These are phyloP conservation scores for Accipiter cooperii DNA, from an alignment of 2,113 vertebrate genomes.

Conservation along the genomic window DNA sequence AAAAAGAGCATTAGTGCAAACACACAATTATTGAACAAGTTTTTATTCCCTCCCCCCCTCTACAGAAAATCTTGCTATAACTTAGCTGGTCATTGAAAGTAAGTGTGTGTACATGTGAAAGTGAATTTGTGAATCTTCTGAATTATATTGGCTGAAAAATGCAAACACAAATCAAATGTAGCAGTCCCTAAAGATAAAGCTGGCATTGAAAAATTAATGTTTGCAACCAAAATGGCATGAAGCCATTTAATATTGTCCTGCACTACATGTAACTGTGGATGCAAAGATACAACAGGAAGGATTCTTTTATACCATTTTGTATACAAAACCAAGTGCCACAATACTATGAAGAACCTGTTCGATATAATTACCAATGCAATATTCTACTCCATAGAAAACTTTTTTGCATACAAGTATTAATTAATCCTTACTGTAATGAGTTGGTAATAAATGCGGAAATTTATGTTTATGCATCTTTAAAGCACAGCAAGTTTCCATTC, in stretches of 20 bases:
- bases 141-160: neutral
- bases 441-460: neutral
- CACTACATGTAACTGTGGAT: neutral
- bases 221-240: neutral
- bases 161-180: neutral
- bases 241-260: neutral
- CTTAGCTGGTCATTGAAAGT: neutral
- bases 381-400: neutral
- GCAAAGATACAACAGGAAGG: neutral
- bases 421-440: neutral
- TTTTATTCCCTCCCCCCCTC: neutral
- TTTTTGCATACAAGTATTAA: neutral
- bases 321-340: neutral
- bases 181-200: neutral
- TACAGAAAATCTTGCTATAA: neutral
- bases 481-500: neutral
- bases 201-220: neutral
- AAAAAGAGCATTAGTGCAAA: neutral
- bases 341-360: neutral
- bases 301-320: neutral
- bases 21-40: neutral
- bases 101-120: neutral
- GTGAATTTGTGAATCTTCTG: neutral
- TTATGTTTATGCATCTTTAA: neutral
- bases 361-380: neutral